Base-by-base conservation (phyloP, 2,888 invertebrate genomes). In the Drosophila demipolita region DNA sequence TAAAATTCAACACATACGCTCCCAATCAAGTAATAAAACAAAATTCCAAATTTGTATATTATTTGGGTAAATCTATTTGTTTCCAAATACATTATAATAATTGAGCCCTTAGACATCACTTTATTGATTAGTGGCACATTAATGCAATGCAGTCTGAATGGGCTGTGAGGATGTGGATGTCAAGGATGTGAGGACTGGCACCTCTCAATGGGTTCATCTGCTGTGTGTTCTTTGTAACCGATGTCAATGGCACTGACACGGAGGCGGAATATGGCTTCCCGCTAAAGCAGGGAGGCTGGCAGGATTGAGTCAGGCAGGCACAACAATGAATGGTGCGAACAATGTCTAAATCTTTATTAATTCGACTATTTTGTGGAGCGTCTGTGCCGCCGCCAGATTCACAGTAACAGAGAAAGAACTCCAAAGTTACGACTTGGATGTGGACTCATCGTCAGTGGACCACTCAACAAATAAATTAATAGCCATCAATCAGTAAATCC, bases 401-500 rank as follows among this genome's bases (percentile, higher is more conserved):
- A 32, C 29, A 53, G 45, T 20, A 7, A n/a, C 17, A 17, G 38
- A 29, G 2, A 26, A 12, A 26, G 26, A 55, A 11, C 17, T 38
- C 7, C n/a, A 26, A 8, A 23, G 8, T 20, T 15, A 45, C 20
- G 20, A 23, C 15, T 15, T 4, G 23, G 15, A 45, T 23, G 20
- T 36, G 45, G 59, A 23, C 38, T 59, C 42, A 55, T 59, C 55
- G 55, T 66, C 59, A 38, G 58, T 26, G 82, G 66, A 78, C 64
- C 82, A 73, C 80, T 80, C 83, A 77, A 85, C 90, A 87, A 90
- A 87, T 87, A 89, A 87, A 90, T 90, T 87, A 87, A 87, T 89
- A 87, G 90, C 90, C 83, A 87, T 87, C 90, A 87, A 87, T 90
- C 89, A 87, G 87, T 87, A 87, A 90, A 89, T 89, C 88, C 87